Evolutionary conservation across 2,888 invertebrate genomes (phyloP), one percentile per base, ranked within the genome.

Genomic region (Heterodera filipjevi): DNA sequence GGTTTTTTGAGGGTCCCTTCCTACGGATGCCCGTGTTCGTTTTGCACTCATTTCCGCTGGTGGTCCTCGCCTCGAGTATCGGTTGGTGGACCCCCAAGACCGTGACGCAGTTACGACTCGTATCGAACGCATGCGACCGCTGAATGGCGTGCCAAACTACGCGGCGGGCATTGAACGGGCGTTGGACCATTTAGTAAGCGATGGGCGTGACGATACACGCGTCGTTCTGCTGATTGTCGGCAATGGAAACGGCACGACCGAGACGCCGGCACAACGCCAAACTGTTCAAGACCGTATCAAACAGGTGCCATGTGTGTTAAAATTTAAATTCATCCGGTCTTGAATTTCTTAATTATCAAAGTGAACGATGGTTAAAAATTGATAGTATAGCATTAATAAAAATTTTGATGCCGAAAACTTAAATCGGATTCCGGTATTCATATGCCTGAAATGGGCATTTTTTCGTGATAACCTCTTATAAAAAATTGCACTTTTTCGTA

Each of bases 181-280:
- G 16, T 59, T 84, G 32, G 78, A 83, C 49, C 82, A 84, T 72
- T 83, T 81, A 75, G 81, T 80, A 14, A 46, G 64, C 16, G 30
- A 64, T 22, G 70, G 77, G 59, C 79, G 80, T 32, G 66, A 83
- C 10, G 82, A 85, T 66, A 81, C 85, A 12, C 76, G 81, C n/a
- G 84, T 82, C 12, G 71, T 85, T 16, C 66, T 86, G 75, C 76
- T 86, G 30, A 76, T 86, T 68, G 81, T 86, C n/a, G 86, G 86
- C 22, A 83, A 83, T 72, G 86, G 86, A 19, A 75, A 64, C n/a
- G 79, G 72, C 46, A 59, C 72, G 8, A 44, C 70, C 2, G 83
- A 83, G n/a, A 32, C 71, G 64, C 22, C 49, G 6, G 74, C 82
- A 77, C 82, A 85, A 27, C 72, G 81, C 35, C 81, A 77, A 59